Conservation (phyloP, 2,888 invertebrate species). For the Balanococcus diminutus region DNA sequence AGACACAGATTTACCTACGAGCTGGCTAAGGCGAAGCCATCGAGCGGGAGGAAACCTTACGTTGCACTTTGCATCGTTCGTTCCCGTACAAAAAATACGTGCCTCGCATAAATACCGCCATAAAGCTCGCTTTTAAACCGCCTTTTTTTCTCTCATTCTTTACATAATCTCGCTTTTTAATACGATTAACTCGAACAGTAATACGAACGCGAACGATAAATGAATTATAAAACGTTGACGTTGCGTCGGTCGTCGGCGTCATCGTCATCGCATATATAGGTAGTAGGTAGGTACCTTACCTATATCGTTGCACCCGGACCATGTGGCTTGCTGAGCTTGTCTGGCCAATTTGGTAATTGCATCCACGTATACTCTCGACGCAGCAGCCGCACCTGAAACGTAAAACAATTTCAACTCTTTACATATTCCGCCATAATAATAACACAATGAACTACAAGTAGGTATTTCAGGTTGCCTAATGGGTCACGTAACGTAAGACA, state of each 20-base stretch:
- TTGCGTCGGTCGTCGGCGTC: too few relatives aligned
- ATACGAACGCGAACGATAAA: neutral
- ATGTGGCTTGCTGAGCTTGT: constrained; percentile 88
- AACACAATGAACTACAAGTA: neutral
- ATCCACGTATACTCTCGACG: constrained; percentile 85
- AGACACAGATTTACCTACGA: neutral
- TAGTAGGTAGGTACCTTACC: constrained; percentile 77
- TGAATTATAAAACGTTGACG: neutral
- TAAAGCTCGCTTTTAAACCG: neutral
- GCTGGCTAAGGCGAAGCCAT: constrained; percentile 7
- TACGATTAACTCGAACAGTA: neutral
- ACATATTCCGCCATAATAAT: neutral
- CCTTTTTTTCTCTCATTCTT: neutral
- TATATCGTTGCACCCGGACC: constrained; percentile 88
- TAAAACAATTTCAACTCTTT: constrained; percentile 13
- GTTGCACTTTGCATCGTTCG: neutral
- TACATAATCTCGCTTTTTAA: neutral
- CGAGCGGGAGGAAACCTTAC: constrained; percentile 40
- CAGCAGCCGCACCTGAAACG: constrained; percentile 79
- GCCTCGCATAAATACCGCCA: neutral
- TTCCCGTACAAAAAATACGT: neutral
- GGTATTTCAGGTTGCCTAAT: neutral
- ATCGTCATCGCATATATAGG: too few relatives aligned
- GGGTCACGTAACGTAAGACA: neutral
- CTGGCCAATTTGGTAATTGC: constrained; percentile 84